A percentile compares a stretch with the other conserved stretches of the same genome.
Evolutionary conservation across 2,113 vertebrate genomes (phyloP).

Genomic region (Antidorcas marsupialis): DNA sequence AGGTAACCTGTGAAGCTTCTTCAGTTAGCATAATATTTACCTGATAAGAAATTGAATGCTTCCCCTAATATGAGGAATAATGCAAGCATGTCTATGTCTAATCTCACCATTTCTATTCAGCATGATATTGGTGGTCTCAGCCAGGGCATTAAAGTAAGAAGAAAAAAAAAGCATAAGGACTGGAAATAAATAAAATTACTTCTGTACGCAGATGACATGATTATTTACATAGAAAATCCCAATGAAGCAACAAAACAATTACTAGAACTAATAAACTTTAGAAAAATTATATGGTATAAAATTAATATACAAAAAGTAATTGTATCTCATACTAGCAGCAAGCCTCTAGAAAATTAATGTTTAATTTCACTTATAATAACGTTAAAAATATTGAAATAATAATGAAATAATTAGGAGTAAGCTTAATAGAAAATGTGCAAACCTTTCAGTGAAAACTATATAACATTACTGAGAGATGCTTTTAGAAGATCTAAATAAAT

Average conservation of each 20-base stretch:
- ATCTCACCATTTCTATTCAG: not conserved
- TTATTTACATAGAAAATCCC: not conserved
- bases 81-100: not conserved
- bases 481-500: not conserved
- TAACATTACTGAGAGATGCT: not conserved
- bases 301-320: not conserved
- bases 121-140: not conserved
- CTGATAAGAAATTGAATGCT: not conserved
- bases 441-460: not conserved
- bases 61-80: not conserved
- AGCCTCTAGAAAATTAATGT: not conserved
- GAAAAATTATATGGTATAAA: not conserved
- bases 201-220: not conserved
- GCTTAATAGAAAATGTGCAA: not conserved
- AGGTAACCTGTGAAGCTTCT: not conserved
- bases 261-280: not conserved
- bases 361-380: not conserved
- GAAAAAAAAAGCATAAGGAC: not conserved
- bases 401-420: not conserved
- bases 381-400: too few species aligned
- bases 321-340: not conserved
- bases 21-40: not conserved
- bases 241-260: not conserved
- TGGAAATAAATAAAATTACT: not conserved
- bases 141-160: not conserved